Base-by-base conservation (phyloP, 2,797 vertebrate species). In the Serranus cabrilla region DNA sequence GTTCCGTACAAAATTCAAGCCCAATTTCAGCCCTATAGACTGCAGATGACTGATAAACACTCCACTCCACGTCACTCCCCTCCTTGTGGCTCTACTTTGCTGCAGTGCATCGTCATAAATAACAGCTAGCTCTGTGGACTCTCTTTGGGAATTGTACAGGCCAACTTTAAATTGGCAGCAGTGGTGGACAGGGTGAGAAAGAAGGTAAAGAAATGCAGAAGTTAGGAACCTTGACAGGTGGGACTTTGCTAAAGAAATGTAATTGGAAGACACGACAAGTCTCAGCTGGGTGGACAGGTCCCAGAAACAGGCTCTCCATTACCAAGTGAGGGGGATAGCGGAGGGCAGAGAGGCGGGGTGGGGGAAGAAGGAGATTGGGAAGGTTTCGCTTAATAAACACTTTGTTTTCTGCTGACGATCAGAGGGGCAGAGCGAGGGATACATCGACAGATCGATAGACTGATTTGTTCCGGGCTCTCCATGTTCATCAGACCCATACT, bases 381-480 rank as follows among this genome's bases (percentile, higher is more conserved):
- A 89, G 90, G 87, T 93, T 94, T 93, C 83, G 89, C 92, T 92
- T 93, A 91, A 95, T 92, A 93, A 94, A 93, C 94, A 95, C 93
- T 95, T 94, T 90, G 93, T 94, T 95, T 94, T 93, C 85, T 93
- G 93, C 92, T 95, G 94, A 94, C 88, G 87, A 93, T 92, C 83
- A 89, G 85, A 91, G 89, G 81, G 76, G 83, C 75, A 72, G 90
- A 85, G 72, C 64, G 16, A 79, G 74, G 83, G 90, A 90, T 91
- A 87, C 83, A 81, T 85, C 67, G 84, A 78, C 67, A 70, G 89
- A 94, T 95, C 92, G 76, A 95, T 95, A 83, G 81, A 83, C 91
- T 91, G 91, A 93, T 94, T 91, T 91, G 92, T 92, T 92, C 87
- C 54, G 55, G 85, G 85, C 84, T 86, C 82, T 91, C 88, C 64